Conservation (phyloP, 1,140 invertebrate genomes). For the Halictus rubicundus region DNA sequence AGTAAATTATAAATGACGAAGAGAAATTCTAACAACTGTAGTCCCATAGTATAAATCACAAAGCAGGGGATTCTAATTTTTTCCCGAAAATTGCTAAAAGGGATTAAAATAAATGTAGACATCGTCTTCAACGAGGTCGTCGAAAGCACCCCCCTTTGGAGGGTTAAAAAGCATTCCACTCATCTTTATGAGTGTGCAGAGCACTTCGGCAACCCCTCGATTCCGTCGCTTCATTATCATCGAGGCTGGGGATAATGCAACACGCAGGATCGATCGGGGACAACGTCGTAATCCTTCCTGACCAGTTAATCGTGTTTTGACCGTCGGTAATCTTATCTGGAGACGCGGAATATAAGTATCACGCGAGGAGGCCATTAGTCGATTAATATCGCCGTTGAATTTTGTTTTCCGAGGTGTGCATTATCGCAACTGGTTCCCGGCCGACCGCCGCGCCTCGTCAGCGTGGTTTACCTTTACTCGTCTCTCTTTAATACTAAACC, state of each 20-base stretch:
- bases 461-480: constrained; percentile 35
- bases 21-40: too few species aligned
- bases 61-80: too few species aligned
- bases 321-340: constrained; percentile 19
- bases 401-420: constrained; percentile 45
- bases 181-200: too few species aligned
- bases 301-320: constrained; percentile 32
- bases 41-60: too few species aligned
- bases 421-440: constrained; percentile 37
- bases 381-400: constrained; percentile 33
- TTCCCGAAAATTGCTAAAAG: too few species aligned
- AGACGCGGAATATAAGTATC: constrained; percentile 26
- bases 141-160: too few species aligned
- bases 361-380: constrained; percentile 45
- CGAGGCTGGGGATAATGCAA: background rate
- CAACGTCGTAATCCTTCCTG: constrained; percentile 21
- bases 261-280: constrained; percentile 5
- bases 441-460: constrained; percentile 20
- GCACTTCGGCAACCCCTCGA: too few species aligned
- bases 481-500: constrained; percentile 16
- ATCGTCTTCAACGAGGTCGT: too few species aligned
- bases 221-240: background rate
- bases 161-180: too few species aligned
- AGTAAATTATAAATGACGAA: too few species aligned
- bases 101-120: too few species aligned